Conservation (phyloP, 1,140 invertebrate species). For the Zaprionus gabonicus region DNA sequence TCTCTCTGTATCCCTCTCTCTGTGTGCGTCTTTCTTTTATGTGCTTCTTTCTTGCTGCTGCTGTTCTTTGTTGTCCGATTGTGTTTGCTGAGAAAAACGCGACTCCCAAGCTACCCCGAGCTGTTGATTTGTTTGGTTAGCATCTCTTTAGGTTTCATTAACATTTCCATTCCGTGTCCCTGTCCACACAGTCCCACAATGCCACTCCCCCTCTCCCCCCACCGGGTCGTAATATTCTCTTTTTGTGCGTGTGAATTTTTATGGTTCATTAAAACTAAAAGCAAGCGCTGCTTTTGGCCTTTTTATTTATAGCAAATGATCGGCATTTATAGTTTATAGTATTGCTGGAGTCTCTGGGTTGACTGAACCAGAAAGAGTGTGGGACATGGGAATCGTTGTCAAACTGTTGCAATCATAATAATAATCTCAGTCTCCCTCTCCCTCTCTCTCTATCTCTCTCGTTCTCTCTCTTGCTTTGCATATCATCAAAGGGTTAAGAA, state of each 20-base stretch:
- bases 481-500: constrained; percentile 30
- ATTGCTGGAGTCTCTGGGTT: background rate
- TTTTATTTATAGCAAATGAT: constrained; percentile 71
- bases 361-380: constrained; percentile 4
- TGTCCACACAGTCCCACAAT: constrained; percentile 30
- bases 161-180: constrained; percentile 45
- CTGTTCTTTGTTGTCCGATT: constrained; percentile 48
- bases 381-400: background rate
- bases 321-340: constrained; percentile 47
- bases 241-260: constrained; percentile 78
- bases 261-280: constrained; percentile 82
- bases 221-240: constrained; percentile 6
- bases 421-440: background rate
- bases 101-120: constrained; percentile 26
- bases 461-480: constrained; percentile 18
- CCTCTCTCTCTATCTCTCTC: background rate
- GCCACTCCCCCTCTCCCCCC: background rate
- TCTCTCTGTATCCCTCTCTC: constrained; percentile 39
- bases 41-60: constrained; percentile 20
- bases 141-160: constrained; percentile 80
- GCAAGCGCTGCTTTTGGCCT: constrained; percentile 45
- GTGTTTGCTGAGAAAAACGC: constrained; percentile 75
- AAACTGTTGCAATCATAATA: background rate
- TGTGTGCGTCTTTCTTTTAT: constrained; percentile 24
- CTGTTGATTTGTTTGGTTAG: constrained; percentile 66